Base-by-base conservation (phyloP, 1,140 invertebrate species). In the Drosophila miranda region DNA sequence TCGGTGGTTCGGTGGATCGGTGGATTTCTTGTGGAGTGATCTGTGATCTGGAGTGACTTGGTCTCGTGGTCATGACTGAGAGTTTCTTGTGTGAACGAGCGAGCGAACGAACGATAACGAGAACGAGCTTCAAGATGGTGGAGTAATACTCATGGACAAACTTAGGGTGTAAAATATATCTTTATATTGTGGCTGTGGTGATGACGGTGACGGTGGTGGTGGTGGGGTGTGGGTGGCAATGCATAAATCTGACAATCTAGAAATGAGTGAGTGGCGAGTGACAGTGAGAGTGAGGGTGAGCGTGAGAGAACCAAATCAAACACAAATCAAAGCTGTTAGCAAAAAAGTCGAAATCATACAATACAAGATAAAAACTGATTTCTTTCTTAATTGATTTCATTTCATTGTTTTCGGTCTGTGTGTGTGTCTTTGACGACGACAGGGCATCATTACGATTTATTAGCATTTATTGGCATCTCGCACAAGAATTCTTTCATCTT, bases 311-410 rank as follows among this genome's bases (percentile, higher is more conserved):
- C 42, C 49, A 89, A 80, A 76, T 61, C 60, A 89, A 78, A 57
- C 68, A 64, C 61, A 87, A 86, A 87, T 84, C 67, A 84, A 77
- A 86, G 81, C 82, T 70, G 58, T 82, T 81, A 66, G 78, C 74
- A 78, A 81, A 82, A 69, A 69, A 68, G 68, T 76, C 54, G 34
- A 84, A 79, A 84, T 83, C 51, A 87, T 87, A 87, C 59, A 46
- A 78, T 56, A 76, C 49, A 86, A 87, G 62, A 67, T 80, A 77
- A 75, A 86, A 80, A 78, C 61, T 69, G 73, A 57, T 80, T 76
- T 84, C 67, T 84, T 83, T 75, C 61, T 75, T 46, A 30, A 67
- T 56, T 41, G 38, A 45, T 59, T 72, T 73, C 26, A 41, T 74
- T 63, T 73, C 26, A 41, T 74, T 63, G 13, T 73, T 26, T 75